A percentile compares a stretch with the other conserved stretches of the same genome.
phyloP scores from a whole-genome alignment of 2,888 invertebrate species.

The Sarcophaga caerulescens region DNA sequence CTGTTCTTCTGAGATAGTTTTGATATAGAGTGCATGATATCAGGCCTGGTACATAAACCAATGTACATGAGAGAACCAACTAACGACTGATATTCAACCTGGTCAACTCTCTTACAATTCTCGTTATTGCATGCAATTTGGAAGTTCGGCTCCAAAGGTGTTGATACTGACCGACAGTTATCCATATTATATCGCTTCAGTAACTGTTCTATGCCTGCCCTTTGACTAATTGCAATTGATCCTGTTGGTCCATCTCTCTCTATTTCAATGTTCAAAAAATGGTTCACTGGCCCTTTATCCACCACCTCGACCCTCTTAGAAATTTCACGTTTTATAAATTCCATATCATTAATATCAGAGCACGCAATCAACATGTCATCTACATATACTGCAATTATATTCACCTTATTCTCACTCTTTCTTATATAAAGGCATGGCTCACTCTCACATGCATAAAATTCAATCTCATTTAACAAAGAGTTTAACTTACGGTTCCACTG shows the following conservation, averaged over 20 bases:
- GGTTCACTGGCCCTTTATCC: slow-evolving; percentile 38
- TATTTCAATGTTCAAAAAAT: slow-evolving; percentile 45
- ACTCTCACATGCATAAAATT: slow-evolving; percentile 44
- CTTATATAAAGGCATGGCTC: slow-evolving; percentile 14
- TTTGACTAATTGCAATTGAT: slow-evolving; percentile 33
- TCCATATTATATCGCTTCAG: slow-evolving; percentile 33
- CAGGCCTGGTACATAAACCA: slow-evolving; percentile 27
- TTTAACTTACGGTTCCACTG: slow-evolving; percentile 57
- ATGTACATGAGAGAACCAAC: slow-evolving; percentile 28
- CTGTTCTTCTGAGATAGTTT: slow-evolving; percentile 25
- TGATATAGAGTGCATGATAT: slow-evolving; percentile 15
- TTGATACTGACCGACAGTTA: slow-evolving; percentile 33
- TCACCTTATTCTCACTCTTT: no score
- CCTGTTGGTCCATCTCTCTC: slow-evolving; percentile 40
- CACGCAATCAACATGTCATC: no score
- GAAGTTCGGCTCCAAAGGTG: slow-evolving; percentile 13
- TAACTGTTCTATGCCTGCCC: slow-evolving; percentile 3
- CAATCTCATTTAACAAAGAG: slow-evolving; percentile 32
- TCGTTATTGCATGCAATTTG: slow-evolving; percentile 1
- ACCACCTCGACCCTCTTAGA: no score
- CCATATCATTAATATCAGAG: no score
- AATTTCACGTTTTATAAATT: no score
- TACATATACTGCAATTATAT: no score
- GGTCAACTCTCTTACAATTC: neutral
- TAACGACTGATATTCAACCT: slow-evolving; percentile 2